Conservation (phyloP, 92 coral and sea anemone species). For the Diadumene lineata region DNA sequence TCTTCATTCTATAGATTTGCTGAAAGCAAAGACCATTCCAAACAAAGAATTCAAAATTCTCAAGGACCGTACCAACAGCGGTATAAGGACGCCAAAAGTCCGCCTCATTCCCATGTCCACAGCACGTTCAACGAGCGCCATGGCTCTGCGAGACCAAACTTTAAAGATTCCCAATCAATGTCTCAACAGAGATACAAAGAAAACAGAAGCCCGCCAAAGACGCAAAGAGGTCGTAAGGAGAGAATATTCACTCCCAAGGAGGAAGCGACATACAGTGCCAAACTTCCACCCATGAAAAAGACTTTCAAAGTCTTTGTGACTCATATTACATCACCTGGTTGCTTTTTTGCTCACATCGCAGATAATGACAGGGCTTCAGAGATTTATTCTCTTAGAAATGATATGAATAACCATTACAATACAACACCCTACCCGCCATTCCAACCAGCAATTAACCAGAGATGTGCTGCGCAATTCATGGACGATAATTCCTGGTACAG, state of each 20-base stretch:
- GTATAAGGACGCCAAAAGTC: not conserved
- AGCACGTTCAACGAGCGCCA: too few species aligned
- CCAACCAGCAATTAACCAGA: conserved; percentile 10
- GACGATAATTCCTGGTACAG: conserved; percentile 63
- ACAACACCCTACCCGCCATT: conserved; percentile 30
- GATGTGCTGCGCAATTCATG: conserved; percentile 62
- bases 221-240: not conserved
- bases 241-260: not conserved
- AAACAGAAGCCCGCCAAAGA: not conserved
- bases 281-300: conserved; percentile 36
- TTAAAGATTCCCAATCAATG: not conserved
- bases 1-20: not conserved
- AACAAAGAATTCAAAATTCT: not conserved
- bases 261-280: conserved; percentile 35
- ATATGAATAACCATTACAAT: conserved; percentile 34
- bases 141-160: not conserved
- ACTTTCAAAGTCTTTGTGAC: conserved; percentile 44
- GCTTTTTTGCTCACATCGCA: conserved; percentile 44
- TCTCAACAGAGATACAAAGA: not conserved
- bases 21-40: not conserved
- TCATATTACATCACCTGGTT: conserved; percentile 34
- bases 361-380: conserved; percentile 42
- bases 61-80: not conserved
- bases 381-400: conserved; percentile 28
- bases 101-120: too few species aligned